Conservation (phyloP, 2,797 vertebrate genomes). For the Momotus momota region DNA sequence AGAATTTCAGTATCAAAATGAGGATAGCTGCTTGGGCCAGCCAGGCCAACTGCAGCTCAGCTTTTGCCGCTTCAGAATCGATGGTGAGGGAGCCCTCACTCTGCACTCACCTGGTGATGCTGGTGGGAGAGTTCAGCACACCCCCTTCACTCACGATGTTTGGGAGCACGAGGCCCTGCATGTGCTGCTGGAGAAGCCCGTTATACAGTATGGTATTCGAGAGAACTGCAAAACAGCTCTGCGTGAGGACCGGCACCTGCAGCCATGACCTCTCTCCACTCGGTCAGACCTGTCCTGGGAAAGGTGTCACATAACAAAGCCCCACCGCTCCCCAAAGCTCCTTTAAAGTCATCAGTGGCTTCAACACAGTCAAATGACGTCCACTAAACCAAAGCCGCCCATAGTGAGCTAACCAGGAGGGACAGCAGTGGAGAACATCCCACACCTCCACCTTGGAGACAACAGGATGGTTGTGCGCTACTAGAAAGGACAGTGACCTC, state of each 20-base stretch:
- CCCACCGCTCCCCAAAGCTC: neutral
- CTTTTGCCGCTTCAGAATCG: accelerated
- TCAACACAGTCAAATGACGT: accelerated
- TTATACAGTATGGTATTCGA: neutral
- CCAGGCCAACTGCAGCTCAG: neutral
- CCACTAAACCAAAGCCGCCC: neutral
- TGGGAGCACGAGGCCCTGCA: constrained; percentile 12
- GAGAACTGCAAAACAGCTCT: constrained; percentile 35
- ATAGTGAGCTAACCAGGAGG: neutral
- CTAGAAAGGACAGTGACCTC: neutral
- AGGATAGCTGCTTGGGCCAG: accelerated
- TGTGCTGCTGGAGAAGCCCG: neutral
- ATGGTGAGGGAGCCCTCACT: neutral
- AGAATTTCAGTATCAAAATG: accelerated
- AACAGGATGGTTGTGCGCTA: accelerated
- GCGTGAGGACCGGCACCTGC: neutral
- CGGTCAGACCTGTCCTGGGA: neutral
- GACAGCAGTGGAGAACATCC: neutral
- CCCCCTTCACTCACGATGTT: constrained; percentile 23
- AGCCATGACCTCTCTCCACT: neutral
- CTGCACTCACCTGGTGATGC: constrained; percentile 37
- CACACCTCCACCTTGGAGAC: accelerated
- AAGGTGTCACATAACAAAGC: neutral
- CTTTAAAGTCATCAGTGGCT: neutral
- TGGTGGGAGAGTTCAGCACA: constrained; percentile 1